phyloP scores from a whole-genome alignment of 2,797 vertebrate species.

The Gephyroberyx darwinii region DNA sequence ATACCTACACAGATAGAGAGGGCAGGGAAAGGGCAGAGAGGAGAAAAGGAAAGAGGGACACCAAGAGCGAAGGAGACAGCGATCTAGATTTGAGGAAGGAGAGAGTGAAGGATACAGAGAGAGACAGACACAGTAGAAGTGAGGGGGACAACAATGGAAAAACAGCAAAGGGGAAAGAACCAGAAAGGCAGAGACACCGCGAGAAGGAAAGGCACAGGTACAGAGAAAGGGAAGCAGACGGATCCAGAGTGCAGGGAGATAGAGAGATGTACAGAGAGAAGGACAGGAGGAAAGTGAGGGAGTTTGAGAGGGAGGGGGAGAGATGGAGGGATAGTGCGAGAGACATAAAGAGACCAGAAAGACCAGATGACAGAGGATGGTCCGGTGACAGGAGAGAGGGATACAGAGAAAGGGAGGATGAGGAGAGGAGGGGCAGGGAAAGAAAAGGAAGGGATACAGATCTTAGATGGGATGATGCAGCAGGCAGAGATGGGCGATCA shows the following conservation, averaged over 20 bases:
- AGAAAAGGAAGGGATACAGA: constrained; percentile 38
- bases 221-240: constrained; percentile 26
- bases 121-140: constrained; percentile 67
- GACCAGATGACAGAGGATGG: constrained; percentile 27
- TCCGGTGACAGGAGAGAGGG: constrained; percentile 36
- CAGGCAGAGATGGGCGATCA: constrained; percentile 46
- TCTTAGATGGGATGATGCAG: constrained; percentile 20
- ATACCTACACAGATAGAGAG: constrained; percentile 46
- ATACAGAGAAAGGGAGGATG: constrained; percentile 35
- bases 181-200: constrained; percentile 35
- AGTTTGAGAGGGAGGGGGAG: constrained; percentile 18
- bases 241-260: constrained; percentile 7
- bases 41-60: constrained; percentile 61
- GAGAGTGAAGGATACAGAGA: constrained; percentile 46
- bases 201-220: constrained; percentile 44
- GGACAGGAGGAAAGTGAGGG: constrained; percentile 18
- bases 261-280: constrained; percentile 12
- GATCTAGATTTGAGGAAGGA: constrained; percentile 64
- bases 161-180: constrained; percentile 39
- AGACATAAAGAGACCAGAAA: constrained; percentile 30
- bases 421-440: constrained; percentile 43
- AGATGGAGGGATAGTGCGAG: constrained; percentile 31
- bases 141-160: constrained; percentile 63
- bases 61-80: constrained; percentile 69
- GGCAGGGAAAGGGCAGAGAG: constrained; percentile 38